Percentiles rank a stretch among this genome's conserved stretches.
Conservation (phyloP, 2,888 invertebrate species). For the Cancer borealis region DNA sequence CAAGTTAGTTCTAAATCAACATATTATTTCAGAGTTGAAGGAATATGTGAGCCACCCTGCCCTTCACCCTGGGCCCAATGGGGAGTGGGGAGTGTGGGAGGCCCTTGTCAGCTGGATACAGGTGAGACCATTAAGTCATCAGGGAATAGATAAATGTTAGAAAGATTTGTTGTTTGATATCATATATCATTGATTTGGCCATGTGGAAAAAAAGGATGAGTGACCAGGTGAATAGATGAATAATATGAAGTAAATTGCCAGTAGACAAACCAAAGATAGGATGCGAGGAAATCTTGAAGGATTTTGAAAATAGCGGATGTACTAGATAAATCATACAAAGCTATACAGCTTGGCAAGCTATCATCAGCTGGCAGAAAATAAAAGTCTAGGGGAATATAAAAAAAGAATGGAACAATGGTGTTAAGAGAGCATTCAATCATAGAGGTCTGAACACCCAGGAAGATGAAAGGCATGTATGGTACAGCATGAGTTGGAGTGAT, state of each 20-base stretch:
- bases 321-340: too few species aligned
- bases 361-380: too few species aligned
- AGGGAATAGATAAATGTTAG: background rate
- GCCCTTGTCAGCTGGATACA: constrained; percentile 63
- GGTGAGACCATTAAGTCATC: constrained; percentile 44
- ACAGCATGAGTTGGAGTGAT: too few species aligned
- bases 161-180: background rate
- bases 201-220: background rate
- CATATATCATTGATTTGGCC: background rate
- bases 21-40: constrained; percentile 51
- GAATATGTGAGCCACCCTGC: constrained; percentile 66
- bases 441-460: too few species aligned
- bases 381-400: too few species aligned
- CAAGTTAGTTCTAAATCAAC: background rate
- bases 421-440: too few species aligned
- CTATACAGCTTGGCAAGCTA: background rate
- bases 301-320: background rate
- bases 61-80: constrained; percentile 55
- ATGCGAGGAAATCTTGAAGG: background rate
- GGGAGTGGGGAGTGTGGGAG: constrained; percentile 72
- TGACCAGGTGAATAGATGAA: background rate
- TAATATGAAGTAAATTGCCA: background rate
- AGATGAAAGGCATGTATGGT: too few species aligned
- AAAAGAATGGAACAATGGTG: too few species aligned
- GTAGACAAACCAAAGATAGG: background rate